Evolutionary conservation across 2,113 vertebrate genomes (phyloP).

Genomic region (Scomber scombrus): DNA sequence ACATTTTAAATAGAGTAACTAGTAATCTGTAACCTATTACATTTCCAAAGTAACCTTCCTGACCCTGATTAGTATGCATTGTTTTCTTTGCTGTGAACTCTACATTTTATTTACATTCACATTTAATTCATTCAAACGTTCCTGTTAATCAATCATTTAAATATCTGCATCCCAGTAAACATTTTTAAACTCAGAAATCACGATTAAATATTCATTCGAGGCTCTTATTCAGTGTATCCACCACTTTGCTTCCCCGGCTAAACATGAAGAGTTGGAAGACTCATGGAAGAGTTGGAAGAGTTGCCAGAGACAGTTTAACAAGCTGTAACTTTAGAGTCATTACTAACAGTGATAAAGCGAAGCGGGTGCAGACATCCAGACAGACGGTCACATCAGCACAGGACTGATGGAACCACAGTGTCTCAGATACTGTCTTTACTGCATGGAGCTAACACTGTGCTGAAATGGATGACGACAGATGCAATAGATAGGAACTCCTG

Average conservation of each 20-base stretch:
- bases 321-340: constrained; percentile 1
- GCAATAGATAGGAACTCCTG: not conserved
- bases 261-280: too few species aligned
- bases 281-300: too few species aligned
- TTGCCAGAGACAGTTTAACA: not conserved
- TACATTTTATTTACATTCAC: not conserved
- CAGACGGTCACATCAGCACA: not conserved
- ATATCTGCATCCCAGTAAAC: not conserved
- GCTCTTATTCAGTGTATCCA: not conserved
- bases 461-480: not conserved
- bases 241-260: not conserved
- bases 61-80: not conserved
- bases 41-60: too few species aligned
- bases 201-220: constrained; percentile 15
- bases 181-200: not conserved
- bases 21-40: too few species aligned
- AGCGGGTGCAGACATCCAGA: not conserved
- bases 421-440: not conserved
- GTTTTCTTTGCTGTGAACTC: not conserved
- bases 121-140: not conserved
- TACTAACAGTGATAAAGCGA: not conserved
- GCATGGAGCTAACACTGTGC: too few species aligned
- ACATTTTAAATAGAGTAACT: too few species aligned
- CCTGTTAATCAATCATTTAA: constrained; percentile 4
- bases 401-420: not conserved